Evolutionary conservation across 2,888 invertebrate genomes (phyloP).

Genomic region (Campoplex capitator): DNA sequence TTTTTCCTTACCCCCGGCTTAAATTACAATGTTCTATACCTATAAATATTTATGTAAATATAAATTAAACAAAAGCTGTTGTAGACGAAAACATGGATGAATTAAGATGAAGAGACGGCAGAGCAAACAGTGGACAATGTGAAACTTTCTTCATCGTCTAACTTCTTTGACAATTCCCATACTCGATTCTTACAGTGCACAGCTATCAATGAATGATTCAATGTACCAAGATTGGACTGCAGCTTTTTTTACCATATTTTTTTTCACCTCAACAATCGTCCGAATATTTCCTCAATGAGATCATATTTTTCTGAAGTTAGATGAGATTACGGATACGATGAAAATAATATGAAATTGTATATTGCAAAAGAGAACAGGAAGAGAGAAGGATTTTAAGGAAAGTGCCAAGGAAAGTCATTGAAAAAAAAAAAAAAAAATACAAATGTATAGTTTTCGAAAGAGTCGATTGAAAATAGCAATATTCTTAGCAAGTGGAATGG

Average conservation of each 20-base stretch:
- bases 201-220: background rate
- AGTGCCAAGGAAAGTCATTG: constrained; percentile 20
- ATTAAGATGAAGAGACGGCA: constrained; percentile 30
- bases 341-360: background rate
- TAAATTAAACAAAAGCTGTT: background rate
- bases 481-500: background rate
- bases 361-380: background rate
- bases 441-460: background rate
- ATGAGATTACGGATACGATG: constrained; percentile 30
- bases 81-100: constrained; percentile 30
- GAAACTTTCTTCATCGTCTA: constrained; percentile 54
- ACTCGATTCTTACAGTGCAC: constrained; percentile 33
- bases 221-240: background rate
- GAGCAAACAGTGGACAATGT: constrained; percentile 20
- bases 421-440: background rate
- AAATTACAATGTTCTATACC: constrained; percentile 41
- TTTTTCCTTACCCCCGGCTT: constrained; percentile 49
- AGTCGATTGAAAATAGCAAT: background rate
- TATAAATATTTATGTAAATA: background rate
- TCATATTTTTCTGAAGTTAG: constrained; percentile 26
- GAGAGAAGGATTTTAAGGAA: constrained; percentile 30
- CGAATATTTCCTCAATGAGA: constrained; percentile 40
- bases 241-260: constrained; percentile 31
- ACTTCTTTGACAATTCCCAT: constrained; percentile 43
- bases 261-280: constrained; percentile 44